Conservation (phyloP, 1,140 invertebrate genomes). For the Archivesica marissinica region DNA sequence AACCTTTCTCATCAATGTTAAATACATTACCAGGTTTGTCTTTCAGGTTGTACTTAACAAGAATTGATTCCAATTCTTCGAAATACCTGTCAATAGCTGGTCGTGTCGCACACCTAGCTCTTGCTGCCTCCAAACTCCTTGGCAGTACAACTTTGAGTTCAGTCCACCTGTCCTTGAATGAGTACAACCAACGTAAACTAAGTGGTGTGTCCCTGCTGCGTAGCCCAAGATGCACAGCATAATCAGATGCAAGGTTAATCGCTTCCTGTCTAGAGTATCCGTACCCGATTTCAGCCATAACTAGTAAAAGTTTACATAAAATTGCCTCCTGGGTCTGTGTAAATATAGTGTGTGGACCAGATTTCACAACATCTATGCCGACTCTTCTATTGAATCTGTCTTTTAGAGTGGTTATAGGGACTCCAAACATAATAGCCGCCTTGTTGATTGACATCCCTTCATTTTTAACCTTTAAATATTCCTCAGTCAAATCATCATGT, state of each 20-base stretch:
- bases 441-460: too few relatives aligned
- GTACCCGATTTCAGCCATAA: conserved; percentile 33
- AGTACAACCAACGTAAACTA: conserved; percentile 15
- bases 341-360: conserved; percentile 26
- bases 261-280: not conserved
- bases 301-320: conserved; percentile 1
- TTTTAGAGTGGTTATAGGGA: too few relatives aligned
- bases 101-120: conserved; percentile 1
- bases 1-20: conserved; percentile 82
- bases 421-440: too few relatives aligned
- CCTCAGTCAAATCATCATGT: too few relatives aligned
- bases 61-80: not conserved
- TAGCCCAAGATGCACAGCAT: not conserved
- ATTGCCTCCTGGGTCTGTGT: conserved; percentile 11
- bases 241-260: conserved; percentile 31
- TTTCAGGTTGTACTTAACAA: conserved; percentile 62
- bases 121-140: conserved; percentile 11
- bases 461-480: too few relatives aligned
- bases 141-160: not conserved
- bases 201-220: not conserved
- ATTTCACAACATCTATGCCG: not conserved
- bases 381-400: too few relatives aligned
- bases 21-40: conserved; percentile 77
- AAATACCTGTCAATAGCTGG: not conserved
- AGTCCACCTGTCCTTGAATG: conserved; percentile 11